Percentiles rank a stretch among this genome's conserved stretches.
These are phyloP conservation scores for Anser brachyrhynchus DNA, from an alignment of 2,113 vertebrate genomes.

Conservation along the genomic window DNA sequence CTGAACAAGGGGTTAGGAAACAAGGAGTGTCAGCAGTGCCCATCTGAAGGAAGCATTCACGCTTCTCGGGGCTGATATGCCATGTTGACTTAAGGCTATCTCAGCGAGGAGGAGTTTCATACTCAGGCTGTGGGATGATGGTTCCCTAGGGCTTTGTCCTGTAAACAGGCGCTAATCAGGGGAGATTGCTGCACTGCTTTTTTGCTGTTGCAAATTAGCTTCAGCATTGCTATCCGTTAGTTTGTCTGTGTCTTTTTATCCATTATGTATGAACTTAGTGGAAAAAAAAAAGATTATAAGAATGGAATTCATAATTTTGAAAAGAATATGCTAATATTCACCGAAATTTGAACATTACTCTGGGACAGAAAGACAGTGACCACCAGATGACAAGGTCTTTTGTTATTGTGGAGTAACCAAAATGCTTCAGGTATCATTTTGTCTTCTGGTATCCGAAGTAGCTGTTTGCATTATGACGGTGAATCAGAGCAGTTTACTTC, in stretches of 20 bases:
- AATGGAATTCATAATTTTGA: neutral
- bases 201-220: neutral
- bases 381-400: neutral
- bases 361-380: neutral
- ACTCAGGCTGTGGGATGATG: rapidly evolving
- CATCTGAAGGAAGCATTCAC: neutral
- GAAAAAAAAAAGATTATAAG: neutral
- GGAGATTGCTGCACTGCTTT: neutral
- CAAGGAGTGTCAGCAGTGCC: neutral
- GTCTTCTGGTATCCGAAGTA: too few relatives aligned
- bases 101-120: neutral
- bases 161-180: neutral
- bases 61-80: neutral
- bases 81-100: neutral
- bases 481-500: neutral
- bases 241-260: neutral
- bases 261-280: neutral
- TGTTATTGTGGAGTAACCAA: rapidly evolving
- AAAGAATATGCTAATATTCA: neutral
- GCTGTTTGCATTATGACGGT: neutral
- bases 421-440: neutral
- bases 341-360: neutral
- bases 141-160: neutral
- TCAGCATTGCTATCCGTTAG: neutral
- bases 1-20: neutral